These are phyloP conservation scores for Cygnus olor DNA, from an alignment of 2,797 vertebrate genomes.

Conservation along the genomic window DNA sequence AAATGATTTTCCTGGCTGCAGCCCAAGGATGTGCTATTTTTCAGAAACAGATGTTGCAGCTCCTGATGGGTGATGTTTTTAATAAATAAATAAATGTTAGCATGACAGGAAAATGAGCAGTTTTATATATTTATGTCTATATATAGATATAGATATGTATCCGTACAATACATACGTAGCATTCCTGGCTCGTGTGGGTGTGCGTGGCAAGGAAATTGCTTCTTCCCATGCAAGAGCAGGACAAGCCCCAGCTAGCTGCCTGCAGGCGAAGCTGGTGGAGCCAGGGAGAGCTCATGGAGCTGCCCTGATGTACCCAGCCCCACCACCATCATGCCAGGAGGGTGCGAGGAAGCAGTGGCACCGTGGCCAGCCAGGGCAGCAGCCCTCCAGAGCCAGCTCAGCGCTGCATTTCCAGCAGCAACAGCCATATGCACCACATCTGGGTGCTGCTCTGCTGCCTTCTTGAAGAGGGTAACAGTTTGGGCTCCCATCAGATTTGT, in stretches of 20 bases:
- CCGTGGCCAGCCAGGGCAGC: not conserved
- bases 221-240: not conserved
- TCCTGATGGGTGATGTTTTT: conserved; percentile 46
- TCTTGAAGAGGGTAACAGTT: not conserved
- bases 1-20: conserved; percentile 50
- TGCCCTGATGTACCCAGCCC: too few species aligned
- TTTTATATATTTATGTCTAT: not conserved
- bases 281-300: too few species aligned
- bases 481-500: not conserved
- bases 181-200: not conserved
- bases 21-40: conserved; percentile 66
- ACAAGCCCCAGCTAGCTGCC: not conserved
- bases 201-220: not conserved
- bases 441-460: not conserved
- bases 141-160: not conserved
- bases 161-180: not conserved
- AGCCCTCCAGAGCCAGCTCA: not conserved
- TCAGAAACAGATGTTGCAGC: conserved; percentile 66
- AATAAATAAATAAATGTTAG: conserved; percentile 48
- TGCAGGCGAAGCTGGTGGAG: not conserved
- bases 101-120: not conserved
- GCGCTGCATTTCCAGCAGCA: accelerated
- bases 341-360: not conserved
- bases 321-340: too few species aligned
- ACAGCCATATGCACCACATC: not conserved